phyloP scores from a whole-genome alignment of 2,113 vertebrate species.

The Salvelinus alpinus region DNA sequence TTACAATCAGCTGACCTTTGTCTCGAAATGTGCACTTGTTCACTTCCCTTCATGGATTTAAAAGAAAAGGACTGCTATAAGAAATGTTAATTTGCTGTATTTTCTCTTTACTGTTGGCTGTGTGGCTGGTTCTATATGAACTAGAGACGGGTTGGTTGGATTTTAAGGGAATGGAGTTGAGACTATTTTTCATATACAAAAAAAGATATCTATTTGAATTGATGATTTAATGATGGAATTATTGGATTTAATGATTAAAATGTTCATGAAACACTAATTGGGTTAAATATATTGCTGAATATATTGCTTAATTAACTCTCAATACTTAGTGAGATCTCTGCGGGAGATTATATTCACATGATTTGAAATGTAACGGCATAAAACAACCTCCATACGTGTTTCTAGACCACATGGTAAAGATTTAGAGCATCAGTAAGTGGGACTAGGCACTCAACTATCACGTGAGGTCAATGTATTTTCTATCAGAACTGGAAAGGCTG shows the following conservation, averaged over 20 bases:
- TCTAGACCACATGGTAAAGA: background rate
- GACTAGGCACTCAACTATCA: background rate
- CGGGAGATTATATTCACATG: background rate
- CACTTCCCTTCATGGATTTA: too few relatives aligned
- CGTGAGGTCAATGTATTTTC: background rate
- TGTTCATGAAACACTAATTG: background rate
- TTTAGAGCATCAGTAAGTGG: too few relatives aligned
- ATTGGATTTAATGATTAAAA: background rate
- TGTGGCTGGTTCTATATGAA: background rate
- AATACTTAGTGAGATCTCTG: conserved; percentile 2
- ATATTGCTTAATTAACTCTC: background rate
- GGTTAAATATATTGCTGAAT: background rate
- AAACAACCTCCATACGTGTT: background rate
- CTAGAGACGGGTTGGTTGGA: background rate
- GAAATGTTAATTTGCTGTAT: background rate
- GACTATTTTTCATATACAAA: too few relatives aligned
- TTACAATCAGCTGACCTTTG: background rate
- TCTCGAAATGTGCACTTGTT: too few relatives aligned
- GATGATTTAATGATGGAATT: too few relatives aligned
- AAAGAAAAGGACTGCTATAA: too few relatives aligned
- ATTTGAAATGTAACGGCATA: background rate
- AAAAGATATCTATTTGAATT: too few relatives aligned
- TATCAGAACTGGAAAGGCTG: too few relatives aligned
- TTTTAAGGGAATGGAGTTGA: background rate
- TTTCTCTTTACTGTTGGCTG: background rate